phyloP scores from a whole-genome alignment of 2,113 vertebrate genomes.

The Mustela nigripes region DNA sequence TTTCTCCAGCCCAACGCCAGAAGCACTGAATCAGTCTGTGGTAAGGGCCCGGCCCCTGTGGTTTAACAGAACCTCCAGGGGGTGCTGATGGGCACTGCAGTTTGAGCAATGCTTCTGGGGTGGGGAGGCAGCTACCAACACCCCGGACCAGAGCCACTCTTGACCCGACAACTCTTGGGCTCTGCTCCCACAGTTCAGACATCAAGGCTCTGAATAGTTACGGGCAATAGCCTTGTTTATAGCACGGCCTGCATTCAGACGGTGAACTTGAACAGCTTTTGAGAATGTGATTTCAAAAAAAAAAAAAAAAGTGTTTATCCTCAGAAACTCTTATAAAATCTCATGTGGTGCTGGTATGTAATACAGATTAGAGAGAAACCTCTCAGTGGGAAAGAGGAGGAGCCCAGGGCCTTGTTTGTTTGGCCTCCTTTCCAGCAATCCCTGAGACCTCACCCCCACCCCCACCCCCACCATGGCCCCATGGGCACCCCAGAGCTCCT shows the following conservation, averaged over 20 bases:
- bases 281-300: background rate
- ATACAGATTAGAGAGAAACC: slow-evolving; percentile 3
- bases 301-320: background rate
- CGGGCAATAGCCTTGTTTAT: background rate
- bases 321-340: slow-evolving; percentile 44
- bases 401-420: background rate
- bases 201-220: background rate
- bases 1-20: background rate
- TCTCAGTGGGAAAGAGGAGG: background rate
- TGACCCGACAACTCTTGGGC: background rate
- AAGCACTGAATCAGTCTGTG: background rate
- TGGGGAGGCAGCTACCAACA: background rate
- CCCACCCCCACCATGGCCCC: background rate
- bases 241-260: background rate
- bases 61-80: background rate
- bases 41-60: background rate
- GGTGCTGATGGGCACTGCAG: background rate
- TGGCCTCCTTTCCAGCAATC: background rate
- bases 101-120: background rate
- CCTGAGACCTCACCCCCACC: background rate
- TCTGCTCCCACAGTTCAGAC: background rate
- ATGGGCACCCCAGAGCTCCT: background rate
- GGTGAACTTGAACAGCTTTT: background rate
- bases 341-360: background rate
- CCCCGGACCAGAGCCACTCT: background rate